Evolutionary conservation across 1,140 invertebrate species (phyloP).

Genomic region (Papilio dardanus): DNA sequence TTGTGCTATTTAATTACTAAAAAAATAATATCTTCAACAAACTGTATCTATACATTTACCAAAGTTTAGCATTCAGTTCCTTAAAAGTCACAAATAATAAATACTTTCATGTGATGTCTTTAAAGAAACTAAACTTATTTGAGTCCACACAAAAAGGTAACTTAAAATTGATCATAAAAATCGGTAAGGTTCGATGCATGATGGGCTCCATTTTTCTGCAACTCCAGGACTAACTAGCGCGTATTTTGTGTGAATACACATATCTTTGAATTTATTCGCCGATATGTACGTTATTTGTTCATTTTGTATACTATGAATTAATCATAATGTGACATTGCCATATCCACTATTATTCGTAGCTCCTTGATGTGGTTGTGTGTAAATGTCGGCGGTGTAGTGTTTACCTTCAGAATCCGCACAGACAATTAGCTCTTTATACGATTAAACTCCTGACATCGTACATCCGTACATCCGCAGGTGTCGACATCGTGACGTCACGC

Average conservation of each 20-base stretch:
- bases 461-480: constrained; percentile 58
- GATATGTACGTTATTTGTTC: too few species aligned
- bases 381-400: constrained; percentile 63
- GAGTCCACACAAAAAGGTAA: background rate
- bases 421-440: constrained; percentile 78
- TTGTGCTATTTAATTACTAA: too few species aligned
- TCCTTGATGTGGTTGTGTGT: constrained; percentile 47
- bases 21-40: too few species aligned
- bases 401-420: constrained; percentile 75
- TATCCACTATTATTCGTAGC: constrained; percentile 40
- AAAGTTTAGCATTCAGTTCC: too few species aligned
- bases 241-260: too few species aligned
- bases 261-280: too few species aligned
- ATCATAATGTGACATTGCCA: background rate
- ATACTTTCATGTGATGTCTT: background rate
- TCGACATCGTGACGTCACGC: constrained; percentile 46
- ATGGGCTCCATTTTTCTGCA: too few species aligned
- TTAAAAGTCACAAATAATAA: background rate
- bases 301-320: too few species aligned
- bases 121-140: background rate
- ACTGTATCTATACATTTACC: too few species aligned
- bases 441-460: constrained; percentile 56
- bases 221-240: too few species aligned
- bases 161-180: background rate
- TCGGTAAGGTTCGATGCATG: too few species aligned